A percentile compares a stretch with the other conserved stretches of the same genome.
Conservation (phyloP, 2,888 invertebrate genomes). For the Apodemia duryi region DNA sequence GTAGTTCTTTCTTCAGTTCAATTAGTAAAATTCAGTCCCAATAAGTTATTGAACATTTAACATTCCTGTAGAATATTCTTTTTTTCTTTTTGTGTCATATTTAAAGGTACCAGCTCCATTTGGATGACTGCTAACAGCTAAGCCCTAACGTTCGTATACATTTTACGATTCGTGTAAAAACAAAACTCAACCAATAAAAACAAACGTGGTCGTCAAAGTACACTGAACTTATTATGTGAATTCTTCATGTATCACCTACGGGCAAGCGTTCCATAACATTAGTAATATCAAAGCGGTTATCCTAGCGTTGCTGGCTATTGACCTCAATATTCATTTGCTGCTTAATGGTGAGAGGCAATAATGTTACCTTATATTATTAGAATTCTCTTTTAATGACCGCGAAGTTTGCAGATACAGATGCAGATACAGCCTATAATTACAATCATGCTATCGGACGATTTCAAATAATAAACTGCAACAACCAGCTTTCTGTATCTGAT, state of each 20-base stretch:
- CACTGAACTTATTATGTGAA: conserved; percentile 3
- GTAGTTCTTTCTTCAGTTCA: no score
- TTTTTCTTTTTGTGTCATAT: no score
- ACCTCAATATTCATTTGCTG: conserved; percentile 10
- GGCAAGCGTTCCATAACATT: background rate
- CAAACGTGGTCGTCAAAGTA: background rate
- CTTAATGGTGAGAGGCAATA: conserved; percentile 6
- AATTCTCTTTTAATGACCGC: background rate
- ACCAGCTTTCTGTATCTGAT: no score
- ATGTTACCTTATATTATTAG: conserved; percentile 3
- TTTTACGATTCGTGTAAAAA: conserved; percentile 1
- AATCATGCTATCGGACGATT: no score
- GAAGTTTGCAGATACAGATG: no score
- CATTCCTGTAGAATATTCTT: no score
- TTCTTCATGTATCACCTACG: background rate
- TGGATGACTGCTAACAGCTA: background rate
- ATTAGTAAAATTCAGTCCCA: no score
- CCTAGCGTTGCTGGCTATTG: conserved; percentile 1
- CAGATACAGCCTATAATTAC: no score
- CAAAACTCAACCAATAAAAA: conserved; percentile 7
- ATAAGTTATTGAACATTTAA: no score
- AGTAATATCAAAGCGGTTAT: conserved; percentile 1
- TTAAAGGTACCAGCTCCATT: no score
- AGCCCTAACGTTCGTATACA: background rate
- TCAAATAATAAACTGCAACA: background rate